These are phyloP conservation scores for Orestias chungarensis DNA, from an alignment of 2,797 vertebrate species.

Conservation along the genomic window DNA sequence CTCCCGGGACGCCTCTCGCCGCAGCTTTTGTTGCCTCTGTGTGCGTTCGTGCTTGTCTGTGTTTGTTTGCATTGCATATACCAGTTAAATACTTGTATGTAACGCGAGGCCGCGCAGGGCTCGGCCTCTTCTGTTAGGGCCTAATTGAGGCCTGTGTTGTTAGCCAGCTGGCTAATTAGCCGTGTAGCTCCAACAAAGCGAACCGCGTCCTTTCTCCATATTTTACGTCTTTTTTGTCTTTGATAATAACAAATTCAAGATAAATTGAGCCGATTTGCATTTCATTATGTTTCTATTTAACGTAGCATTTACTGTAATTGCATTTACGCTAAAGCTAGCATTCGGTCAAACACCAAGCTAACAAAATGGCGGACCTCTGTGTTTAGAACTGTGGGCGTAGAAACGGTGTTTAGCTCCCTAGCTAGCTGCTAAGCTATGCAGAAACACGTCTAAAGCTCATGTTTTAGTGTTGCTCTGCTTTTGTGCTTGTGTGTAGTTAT, in stretches of 20 bases:
- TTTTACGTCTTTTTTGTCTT: neutral
- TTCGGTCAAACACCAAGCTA: slow-evolving; percentile 56
- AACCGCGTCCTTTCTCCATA: neutral
- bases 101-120: slow-evolving; percentile 69
- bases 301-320: neutral
- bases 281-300: neutral
- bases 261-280: neutral
- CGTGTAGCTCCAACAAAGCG: slow-evolving; percentile 2
- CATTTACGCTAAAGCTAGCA: slow-evolving; percentile 44
- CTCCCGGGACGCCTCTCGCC: slow-evolving; percentile 23
- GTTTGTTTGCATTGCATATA: slow-evolving; percentile 57
- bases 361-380: slow-evolving; percentile 78
- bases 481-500: no score
- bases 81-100: slow-evolving; percentile 56
- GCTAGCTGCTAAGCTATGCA: slow-evolving; percentile 25
- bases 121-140: slow-evolving; percentile 77
- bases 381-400: slow-evolving; percentile 43
- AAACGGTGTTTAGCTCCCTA: slow-evolving; percentile 40
- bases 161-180: slow-evolving; percentile 37
- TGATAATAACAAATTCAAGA: rapidly evolving
- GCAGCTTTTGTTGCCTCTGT: slow-evolving; percentile 25
- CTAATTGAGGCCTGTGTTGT: slow-evolving; percentile 64
- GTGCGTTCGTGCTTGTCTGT: slow-evolving; percentile 28
- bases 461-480: neutral
- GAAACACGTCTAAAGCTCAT: no score